Base-by-base conservation (phyloP, 2,113 vertebrate genomes). In the Stegastes partitus region DNA sequence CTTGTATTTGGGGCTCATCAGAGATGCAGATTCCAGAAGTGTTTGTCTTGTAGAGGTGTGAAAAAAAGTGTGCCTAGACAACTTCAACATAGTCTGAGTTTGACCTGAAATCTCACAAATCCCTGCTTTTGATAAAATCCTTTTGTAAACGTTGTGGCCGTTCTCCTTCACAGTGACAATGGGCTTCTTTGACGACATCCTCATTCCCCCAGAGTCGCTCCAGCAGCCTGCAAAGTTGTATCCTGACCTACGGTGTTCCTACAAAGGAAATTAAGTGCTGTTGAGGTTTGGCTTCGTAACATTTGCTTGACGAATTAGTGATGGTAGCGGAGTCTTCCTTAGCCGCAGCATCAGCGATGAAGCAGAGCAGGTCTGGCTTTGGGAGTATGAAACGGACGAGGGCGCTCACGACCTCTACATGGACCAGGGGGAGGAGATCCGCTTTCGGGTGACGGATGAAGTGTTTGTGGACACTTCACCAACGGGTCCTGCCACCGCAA, bases 331-430 rank as follows among this genome's bases (percentile, higher is more conserved):
- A 44, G 18, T 22, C 2, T 37, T 92, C 92, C 94, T 96, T 96
- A 93, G 94, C 94, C 15, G 2, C n/a, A 11, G 54, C 19, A 16
- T 18, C 91, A 99, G 98, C 0, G 98, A 99, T 1, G 98, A 99
- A 75, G 93, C 96, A 0, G 98, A 99, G 89, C 98, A 99, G 82
- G 97, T 99, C 51, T 99, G 98, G 98, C 94, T 99, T 18, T 99
- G 98, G 98, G 98, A 99, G 70, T 99, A 99, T 0, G 98, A 99
- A 93, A 99, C 98, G 0, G 98, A 99, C 11, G 98, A 99, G 78
- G 98, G 98, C 0, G 97, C 97, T 0, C 98, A 99, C 0, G 98
- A 99, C 92, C 95, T 99, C 71, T 99, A 99, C 93, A 99, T 99
- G 98, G 98, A 99, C 93, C 95, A 95, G 0, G 97, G 98, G 0